Evolutionary conservation across 1,140 invertebrate species (phyloP), one percentile per base, ranked within the genome.

Genomic region (Himalopsyche phryganea): DNA sequence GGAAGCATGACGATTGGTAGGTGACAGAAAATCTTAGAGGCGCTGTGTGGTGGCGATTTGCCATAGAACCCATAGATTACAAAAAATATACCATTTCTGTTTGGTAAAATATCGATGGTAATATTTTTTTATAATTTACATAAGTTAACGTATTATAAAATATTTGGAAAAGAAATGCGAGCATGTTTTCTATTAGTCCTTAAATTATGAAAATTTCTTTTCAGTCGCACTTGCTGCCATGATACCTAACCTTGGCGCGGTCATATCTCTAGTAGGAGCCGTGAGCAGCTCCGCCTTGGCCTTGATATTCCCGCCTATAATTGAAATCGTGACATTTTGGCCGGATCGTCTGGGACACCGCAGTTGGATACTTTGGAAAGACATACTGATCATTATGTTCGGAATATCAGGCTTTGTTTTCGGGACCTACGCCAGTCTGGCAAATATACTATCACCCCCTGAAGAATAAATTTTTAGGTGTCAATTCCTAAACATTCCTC

Each of bases 201-300:
- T n/a, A n/a, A n/a, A n/a, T n/a, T n/a, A n/a, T n/a, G n/a, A 17
- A 14, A 17, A 15, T 23, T n/a, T 48, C 15, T 50, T 74, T 80
- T 28, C 75, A 92, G 90, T 93, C 83, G 70, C 83, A n/a, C 76
- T 95, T 52, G 93, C 93, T 2, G 83, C 86, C 9, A 77, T 87
- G 10, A 89, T 96, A 68, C 92, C 92, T 6, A 89, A 94, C 72
- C 75, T 97, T 53, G 91, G 92, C 48, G 81, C 91, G 18, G 87
- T 96, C 36, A 97, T 97, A 45, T 92, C 92, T 0, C 77, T 96
- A 23, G 91, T 96, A 18, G 94, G 94, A 6, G 91, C 94, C 9
- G 84, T 96, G 36, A 91, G 89, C 68, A 93, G 91, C 67, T 92
- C 90, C 9, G 86, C 91, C 0, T 78, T 96, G 50, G 92, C 94